A percentile compares a stretch with the other conserved stretches of the same genome.
These are phyloP conservation scores for Xyliphius kryptos DNA, from an alignment of 2,113 vertebrate genomes.

Conservation along the genomic window DNA sequence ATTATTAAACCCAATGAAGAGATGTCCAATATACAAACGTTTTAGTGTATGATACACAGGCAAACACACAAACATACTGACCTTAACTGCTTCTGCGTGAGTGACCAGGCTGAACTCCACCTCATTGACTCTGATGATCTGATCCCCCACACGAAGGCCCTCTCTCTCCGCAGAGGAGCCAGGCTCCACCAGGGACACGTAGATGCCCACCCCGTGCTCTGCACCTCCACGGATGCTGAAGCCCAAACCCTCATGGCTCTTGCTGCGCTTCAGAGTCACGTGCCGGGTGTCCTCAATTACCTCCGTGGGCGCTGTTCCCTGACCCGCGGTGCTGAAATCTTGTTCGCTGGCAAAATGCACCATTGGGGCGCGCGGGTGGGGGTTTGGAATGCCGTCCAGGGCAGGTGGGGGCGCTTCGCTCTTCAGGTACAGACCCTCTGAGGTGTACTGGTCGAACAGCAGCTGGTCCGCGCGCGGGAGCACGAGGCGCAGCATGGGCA, in stretches of 20 bases:
- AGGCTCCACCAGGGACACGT: slow-evolving; percentile 87
- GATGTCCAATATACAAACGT: too few species aligned
- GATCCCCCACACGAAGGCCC: slow-evolving; percentile 83
- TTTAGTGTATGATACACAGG: too few species aligned
- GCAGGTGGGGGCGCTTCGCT: too few species aligned
- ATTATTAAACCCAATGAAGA: too few species aligned
- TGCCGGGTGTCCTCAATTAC: slow-evolving; percentile 65
- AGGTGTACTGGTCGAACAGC: slow-evolving; percentile 90
- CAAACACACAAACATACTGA: slow-evolving; percentile 47
- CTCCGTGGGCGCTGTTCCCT: slow-evolving; percentile 42
- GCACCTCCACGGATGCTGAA: slow-evolving; percentile 92
- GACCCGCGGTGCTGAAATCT: slow-evolving; percentile 46
- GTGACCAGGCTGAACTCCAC: slow-evolving; percentile 74
- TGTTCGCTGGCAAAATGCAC: slow-evolving; percentile 24
- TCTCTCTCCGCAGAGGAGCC: slow-evolving; percentile 83
- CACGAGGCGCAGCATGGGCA: slow-evolving; percentile 86
- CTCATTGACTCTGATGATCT: slow-evolving; percentile 84
- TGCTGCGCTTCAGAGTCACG: slow-evolving; percentile 75
- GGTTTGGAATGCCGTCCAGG: background rate
- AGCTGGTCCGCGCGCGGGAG: slow-evolving; percentile 90
- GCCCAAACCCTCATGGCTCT: slow-evolving; percentile 82
- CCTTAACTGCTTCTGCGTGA: slow-evolving; percentile 88
- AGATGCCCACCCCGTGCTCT: slow-evolving; percentile 90
- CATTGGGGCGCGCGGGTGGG: slow-evolving; percentile 28
- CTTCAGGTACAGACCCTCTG: slow-evolving; percentile 81